Evolutionary conservation across 1,140 invertebrate species (phyloP), one percentile per base, ranked within the genome.

Genomic region (Caenorhabditis remanei): DNA sequence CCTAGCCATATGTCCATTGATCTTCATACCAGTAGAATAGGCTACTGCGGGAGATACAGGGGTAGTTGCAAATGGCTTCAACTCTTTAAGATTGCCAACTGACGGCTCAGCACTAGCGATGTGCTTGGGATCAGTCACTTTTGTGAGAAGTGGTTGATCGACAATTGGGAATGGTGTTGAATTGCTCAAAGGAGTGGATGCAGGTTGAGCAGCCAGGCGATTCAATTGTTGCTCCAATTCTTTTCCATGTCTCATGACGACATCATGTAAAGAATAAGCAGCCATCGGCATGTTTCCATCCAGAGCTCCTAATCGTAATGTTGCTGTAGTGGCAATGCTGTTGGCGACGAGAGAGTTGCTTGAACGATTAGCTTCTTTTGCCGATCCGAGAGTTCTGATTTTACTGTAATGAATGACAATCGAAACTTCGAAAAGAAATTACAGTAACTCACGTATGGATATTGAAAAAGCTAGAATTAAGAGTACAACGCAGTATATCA

Each of bases 281-380:
- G 90, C 88, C 91, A 92, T 92, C 32, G 91, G 91, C 56, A 92
- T 87, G 43, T 90, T 90, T n/a, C 90, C 90, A 43, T 91, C 89
- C 11, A 91, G 83, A 19, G 87, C 88, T n/a, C 89, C 90, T 14
- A 91, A 82, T 48, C 24, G 19, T 56, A 50, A 56, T 86, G 67
- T 87, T 14, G 65, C 67, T 41, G 53, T 65, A 63, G 61, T 56
- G 40, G 32, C 41, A 71, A 56, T 63, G 53, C 56, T 40, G 13
- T 71, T 32, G 41, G 40, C 83, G 24, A 41, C 75, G 40, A 56
- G 6, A 41, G 55, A 46, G 75, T 16, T 87, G 50, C 61, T 83
- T 5, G 67, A 32, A 75, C 67, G 67, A 46, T 46, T 75, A 0
- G 43, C 11, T 75, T 48, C 67, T 48, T 43, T 75, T 2, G 43